phyloP scores from a whole-genome alignment of 92 coral and sea anemone species.

The Bergia sp. region DNA sequence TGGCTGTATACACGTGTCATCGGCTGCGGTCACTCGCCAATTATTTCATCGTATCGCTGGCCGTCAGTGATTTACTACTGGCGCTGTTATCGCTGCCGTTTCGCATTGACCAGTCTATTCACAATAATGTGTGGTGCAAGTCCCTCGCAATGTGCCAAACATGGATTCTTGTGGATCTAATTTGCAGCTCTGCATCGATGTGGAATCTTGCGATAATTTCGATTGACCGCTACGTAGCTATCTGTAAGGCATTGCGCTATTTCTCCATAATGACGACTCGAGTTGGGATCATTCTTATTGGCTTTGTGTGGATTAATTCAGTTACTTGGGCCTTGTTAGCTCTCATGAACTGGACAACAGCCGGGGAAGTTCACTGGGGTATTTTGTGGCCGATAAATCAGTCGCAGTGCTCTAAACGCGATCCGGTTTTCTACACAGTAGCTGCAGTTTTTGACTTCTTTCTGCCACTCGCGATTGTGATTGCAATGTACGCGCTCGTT shows the following conservation, averaged over 20 bases:
- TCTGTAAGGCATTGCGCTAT: conserved; percentile 78
- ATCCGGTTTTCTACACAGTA: conserved; percentile 8
- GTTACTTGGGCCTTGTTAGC: conserved; percentile 55
- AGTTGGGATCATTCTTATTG: conserved; percentile 59
- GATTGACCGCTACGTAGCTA: conserved; percentile 83
- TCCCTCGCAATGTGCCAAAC: conserved; percentile 57
- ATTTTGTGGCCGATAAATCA: conserved; percentile 7
- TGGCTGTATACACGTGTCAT: conserved; percentile 63
- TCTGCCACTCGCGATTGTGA: neutral
- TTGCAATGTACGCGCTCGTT: neutral
- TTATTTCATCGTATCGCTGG: conserved; percentile 84
- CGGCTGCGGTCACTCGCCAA: conserved; percentile 90
- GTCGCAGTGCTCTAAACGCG: neutral
- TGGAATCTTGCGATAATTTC: conserved; percentile 85
- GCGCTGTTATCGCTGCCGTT: conserved; percentile 68
- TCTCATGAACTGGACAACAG: conserved; percentile 72
- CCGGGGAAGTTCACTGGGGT: conserved; percentile 38
- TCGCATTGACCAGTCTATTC: conserved; percentile 67
- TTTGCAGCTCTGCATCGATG: conserved; percentile 82
- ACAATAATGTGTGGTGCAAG: conserved; percentile 77
- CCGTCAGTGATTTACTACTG: conserved; percentile 78
- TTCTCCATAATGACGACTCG: conserved; percentile 69
- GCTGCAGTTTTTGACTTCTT: neutral
- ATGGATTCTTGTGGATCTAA: conserved; percentile 73
- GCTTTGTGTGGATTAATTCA: conserved; percentile 69